Conservation (phyloP, 2,888 invertebrate species). For the Zaprionus bogoriensis region DNA sequence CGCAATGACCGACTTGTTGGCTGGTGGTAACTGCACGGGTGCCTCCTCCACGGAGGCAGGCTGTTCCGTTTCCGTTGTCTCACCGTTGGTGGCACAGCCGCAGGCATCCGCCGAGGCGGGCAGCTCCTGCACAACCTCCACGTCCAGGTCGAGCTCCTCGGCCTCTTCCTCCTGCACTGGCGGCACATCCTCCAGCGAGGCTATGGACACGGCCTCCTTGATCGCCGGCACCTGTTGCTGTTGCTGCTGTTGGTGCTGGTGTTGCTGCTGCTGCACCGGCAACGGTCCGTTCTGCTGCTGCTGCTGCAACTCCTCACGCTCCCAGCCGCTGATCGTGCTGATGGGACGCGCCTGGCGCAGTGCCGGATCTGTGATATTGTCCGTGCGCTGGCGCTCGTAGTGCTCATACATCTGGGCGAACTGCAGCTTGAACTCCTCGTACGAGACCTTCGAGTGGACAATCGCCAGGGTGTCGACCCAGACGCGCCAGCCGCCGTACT, state of each 20-base stretch:
- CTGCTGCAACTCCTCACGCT: slow-evolving; percentile 85
- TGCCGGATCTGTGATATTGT: slow-evolving; percentile 97
- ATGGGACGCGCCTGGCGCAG: slow-evolving; percentile 95
- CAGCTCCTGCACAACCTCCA: slow-evolving; percentile 53
- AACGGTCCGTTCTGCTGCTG: slow-evolving; percentile 55
- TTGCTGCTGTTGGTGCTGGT: no score
- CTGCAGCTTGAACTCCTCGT: slow-evolving; percentile 98
- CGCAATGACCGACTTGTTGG: slow-evolving; percentile 76
- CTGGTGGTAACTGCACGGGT: slow-evolving; percentile 9
- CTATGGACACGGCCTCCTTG: slow-evolving; percentile 60
- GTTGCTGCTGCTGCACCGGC: slow-evolving; percentile 51
- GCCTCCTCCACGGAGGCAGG: slow-evolving; percentile 3
- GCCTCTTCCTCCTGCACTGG: slow-evolving; percentile 68
- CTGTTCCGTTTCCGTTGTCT: slow-evolving; percentile 10
- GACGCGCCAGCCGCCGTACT: slow-evolving; percentile 99
- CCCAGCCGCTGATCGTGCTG: slow-evolving; percentile 98
- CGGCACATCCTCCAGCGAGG: slow-evolving; percentile 79
- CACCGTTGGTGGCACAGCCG: slow-evolving; percentile 22
- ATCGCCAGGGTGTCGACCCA: slow-evolving; percentile 99
- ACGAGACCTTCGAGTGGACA: slow-evolving; percentile 99
- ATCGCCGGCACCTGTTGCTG: slow-evolving; percentile 44
- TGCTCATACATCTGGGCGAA: slow-evolving; percentile 99
- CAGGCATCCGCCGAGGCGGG: slow-evolving; percentile 16
- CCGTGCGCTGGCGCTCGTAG: slow-evolving; percentile 95
- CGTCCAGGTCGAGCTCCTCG: slow-evolving; percentile 45